Base-by-base conservation (phyloP, 2,113 vertebrate species). In the Ceratotherium simum region DNA sequence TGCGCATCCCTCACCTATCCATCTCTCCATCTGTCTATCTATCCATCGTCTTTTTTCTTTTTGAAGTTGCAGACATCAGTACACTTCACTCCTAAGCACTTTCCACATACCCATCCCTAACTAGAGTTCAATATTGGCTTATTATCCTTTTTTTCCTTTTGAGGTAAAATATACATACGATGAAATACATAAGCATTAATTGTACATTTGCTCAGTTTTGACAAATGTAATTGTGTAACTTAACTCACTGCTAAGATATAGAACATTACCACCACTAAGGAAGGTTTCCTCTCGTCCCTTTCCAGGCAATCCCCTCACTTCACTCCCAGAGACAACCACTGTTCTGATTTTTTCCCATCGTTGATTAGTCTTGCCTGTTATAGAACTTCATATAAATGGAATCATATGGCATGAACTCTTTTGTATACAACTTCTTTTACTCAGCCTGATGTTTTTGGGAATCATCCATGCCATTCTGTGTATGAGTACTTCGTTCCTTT, bases 331-430 rank as follows among this genome's bases (percentile, higher is more conserved):
- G 18, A 33, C 13, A 51, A 62, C 6, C 4, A 58, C 13, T 85
- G 10, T 84, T 89, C 75, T 67, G 31, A 92, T 39, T 78, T 96
- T 83, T 92, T 93, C 87, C 8, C 33, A 14, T 21, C 39, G 31
- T 27, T 82, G 29, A 85, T 91, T 78, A 48, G 60, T 96, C 91
- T 89, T 83, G 23, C 51, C 36, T 81, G 33, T 87, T 76, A 73
- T 21, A 62, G 29, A 94, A 81, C 20, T 91, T 94, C 91, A 94
- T 62, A 83, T 65, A 82, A 90, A 87, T 70, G n/a, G 14, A 92
- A 72, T 84, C 36, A 65, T 56, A 62, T 27, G 75, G 21, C 12
- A 36, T 87, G 27, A 79, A 80, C 17, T 51, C 14, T 78, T 92
- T 83, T 70, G 42, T 67, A 36, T 51, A 76, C 90, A 54, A 90